Evolutionary conservation across 2,888 invertebrate species (phyloP), one percentile per base, ranked within the genome.

Genomic region (Nysson spinosus): DNA sequence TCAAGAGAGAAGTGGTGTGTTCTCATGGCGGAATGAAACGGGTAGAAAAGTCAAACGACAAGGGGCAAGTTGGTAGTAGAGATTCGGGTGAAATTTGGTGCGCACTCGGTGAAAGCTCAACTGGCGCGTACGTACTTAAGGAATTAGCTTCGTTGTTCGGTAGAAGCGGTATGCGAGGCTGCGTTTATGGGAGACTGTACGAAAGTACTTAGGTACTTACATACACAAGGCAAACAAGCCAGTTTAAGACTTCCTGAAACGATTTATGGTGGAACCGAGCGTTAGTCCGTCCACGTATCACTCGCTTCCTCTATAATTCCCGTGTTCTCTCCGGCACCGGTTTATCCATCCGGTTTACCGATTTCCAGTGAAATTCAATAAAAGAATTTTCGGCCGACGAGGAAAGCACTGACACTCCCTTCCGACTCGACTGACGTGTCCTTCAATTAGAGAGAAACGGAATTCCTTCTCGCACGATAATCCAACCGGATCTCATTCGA

Each of bases 401-500:
- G 24, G 40, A 55, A 57, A 51, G 39, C 39, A 32, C 40, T 37
- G 32, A 20, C 34, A 6, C 17, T 37, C 35, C 37, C 63, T 51
- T 56, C 49, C 60, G 56, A 68, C 70, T 35, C 22, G 71, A 72
- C 72, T 30, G 71, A 72, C 72, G 68, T 74, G 75, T 72, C 71
- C 70, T 82, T 80, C 78, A 81, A 82, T 82, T 82, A 82, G 78
- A 79, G 74, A 35, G 24, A 77, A 79, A 81, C 79, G 77, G 78
- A 82, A 81, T 82, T 80, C 78, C 81, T 68, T 67, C 69, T 71
- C 58, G 65, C 65, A 58, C 39, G 71, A 65, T 65, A 58, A 66
- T 68, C 47, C 28, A 9, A 9, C n/a, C n/a, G n/a, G n/a, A n/a
- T n/a, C n/a, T n/a, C n/a, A n/a, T n/a, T n/a, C n/a, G n/a, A n/a